Evolutionary conservation across 2,888 invertebrate genomes (phyloP), one percentile per base, ranked within the genome.

Genomic region (Dimorphilus gyrociliatus): DNA sequence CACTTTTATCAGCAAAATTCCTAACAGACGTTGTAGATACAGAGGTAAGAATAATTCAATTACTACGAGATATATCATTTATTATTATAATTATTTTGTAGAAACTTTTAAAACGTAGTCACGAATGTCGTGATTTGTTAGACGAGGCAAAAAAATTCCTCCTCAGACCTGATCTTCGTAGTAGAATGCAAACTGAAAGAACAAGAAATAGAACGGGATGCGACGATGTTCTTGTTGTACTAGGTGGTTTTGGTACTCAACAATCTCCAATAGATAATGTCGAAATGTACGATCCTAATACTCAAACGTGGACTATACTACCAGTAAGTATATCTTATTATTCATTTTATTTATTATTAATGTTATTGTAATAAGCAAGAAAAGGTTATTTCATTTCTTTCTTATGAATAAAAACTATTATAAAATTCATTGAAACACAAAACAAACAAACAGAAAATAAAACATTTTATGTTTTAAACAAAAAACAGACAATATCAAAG

Each of bases 91-190:
- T 2, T 18, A 6, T 17, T n/a, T 40, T 38, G 4, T 37, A 58
- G 56, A 35, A 41, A 3, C 34, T 57, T 15, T 43, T 59, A 2
- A 48, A 44, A 31, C 40, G 44, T 31, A 51, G 49, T 25, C 51
- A 53, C 38, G 42, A 44, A 23, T 59, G 59, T 33, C 37, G 59
- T 21, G 59, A 59, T 33, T 39, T 58, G 12, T 35, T 59, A 6
- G 59, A 59, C 39, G 58, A 56, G 38, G 58, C 58, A 1, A 59
- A 59, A 34, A 50, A 48, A 28, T 59, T 46, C 32, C 56, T 57
- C 39, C 40, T 59, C 6, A 38, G 59, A 17, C 59, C 59, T 19
- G 59, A 59, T 32, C 43, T 58, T n/a, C 36, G 59, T n/a, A 32
- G 39, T 4, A 34, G 45, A 29, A 54, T 59, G 55, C 47, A 41